A percentile compares a stretch with the other conserved stretches of the same genome.
phyloP scores from a whole-genome alignment of 2,797 vertebrate genomes.

The Tenualosa thibaudeaui region DNA sequence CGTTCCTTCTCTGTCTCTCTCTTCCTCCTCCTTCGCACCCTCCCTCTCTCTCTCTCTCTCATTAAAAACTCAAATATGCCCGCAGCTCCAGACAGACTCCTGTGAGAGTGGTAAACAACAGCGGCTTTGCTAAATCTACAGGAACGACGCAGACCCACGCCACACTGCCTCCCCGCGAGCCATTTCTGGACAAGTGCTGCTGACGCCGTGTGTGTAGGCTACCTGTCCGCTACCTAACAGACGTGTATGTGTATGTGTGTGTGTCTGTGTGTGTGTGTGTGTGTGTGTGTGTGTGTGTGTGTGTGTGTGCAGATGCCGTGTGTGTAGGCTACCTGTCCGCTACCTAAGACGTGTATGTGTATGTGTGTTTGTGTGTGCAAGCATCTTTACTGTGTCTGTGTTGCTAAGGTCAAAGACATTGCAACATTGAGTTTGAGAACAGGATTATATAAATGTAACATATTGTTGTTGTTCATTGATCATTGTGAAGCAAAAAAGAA shows the following conservation, averaged over 20 bases:
- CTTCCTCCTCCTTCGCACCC: background rate
- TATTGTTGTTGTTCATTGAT: too few species aligned
- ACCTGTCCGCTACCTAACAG: background rate
- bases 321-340: background rate
- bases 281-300: background rate
- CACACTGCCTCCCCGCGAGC: background rate
- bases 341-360: background rate
- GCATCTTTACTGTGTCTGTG: background rate
- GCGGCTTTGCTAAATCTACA: background rate
- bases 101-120: background rate
- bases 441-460: too few species aligned
- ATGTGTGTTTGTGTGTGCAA: background rate
- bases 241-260: background rate
- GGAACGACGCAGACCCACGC: background rate
- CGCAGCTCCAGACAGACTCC: constrained; percentile 70
- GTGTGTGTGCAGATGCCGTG: background rate
- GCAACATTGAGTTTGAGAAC: too few species aligned
- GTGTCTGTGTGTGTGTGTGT: constrained; percentile 7
- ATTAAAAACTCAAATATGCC: constrained; percentile 77
- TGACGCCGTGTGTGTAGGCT: background rate
- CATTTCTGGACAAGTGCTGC: background rate
- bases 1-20: background rate
- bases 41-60: constrained; percentile 46
- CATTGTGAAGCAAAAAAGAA: too few species aligned
- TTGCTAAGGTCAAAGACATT: background rate